These are phyloP conservation scores for Morelia viridis DNA, from an alignment of 2,797 vertebrate species.

Conservation along the genomic window DNA sequence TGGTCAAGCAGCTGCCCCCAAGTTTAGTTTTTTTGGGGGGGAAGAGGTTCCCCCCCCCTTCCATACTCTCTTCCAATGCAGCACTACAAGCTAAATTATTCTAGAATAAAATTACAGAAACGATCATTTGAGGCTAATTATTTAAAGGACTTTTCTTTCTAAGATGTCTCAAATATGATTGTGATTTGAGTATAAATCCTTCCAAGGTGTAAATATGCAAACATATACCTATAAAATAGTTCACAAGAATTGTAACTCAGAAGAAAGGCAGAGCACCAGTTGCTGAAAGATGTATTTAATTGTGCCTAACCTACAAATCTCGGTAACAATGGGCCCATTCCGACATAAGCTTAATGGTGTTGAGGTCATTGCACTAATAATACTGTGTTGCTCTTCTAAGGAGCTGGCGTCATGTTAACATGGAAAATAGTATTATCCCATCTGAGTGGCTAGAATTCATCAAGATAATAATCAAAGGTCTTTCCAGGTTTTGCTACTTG, in stretches of 20 bases:
- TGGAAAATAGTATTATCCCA: background rate
- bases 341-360: background rate
- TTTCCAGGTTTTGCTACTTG: no score
- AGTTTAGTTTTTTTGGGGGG: no score
- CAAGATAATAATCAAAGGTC: no score
- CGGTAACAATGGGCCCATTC: background rate
- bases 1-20: no score
- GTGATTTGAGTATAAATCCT: conserved; percentile 2
- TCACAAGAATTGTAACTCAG: conserved; percentile 1
- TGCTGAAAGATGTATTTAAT: background rate
- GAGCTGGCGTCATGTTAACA: background rate
- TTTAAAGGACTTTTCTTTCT: background rate
- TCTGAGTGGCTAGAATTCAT: background rate
- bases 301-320: background rate
- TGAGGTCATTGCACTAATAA: background rate
- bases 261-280: background rate
- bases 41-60: no score
- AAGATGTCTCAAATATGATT: background rate
- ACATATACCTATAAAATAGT: background rate
- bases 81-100: background rate
- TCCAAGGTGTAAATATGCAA: conserved; percentile 10
- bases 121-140: background rate
- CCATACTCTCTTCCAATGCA: background rate
- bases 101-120: background rate
- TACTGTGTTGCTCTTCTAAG: background rate